Conservation (phyloP, 1,140 invertebrate genomes). For the Drosophila malerkotliana region DNA sequence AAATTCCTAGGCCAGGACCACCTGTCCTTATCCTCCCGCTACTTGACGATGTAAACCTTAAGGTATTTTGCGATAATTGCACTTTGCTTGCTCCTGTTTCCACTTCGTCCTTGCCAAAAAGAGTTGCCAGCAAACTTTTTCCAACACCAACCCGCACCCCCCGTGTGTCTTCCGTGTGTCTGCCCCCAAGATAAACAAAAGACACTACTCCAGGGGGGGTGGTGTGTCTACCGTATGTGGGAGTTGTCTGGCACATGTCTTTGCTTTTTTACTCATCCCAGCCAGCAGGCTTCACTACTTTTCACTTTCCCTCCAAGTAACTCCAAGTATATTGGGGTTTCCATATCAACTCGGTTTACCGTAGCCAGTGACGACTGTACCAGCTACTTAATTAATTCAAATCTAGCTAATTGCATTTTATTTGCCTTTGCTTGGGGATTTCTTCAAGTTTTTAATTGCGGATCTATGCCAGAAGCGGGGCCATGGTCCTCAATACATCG, state of each 20-base stretch:
- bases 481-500: no score
- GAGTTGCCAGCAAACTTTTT: conserved; percentile 42
- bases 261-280: conserved; percentile 12
- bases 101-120: conserved; percentile 48
- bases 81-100: conserved; percentile 62
- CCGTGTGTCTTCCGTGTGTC: conserved; percentile 34
- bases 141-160: no score
- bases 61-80: conserved; percentile 82
- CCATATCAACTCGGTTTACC: conserved; percentile 26
- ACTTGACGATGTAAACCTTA: conserved; percentile 78
- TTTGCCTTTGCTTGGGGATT: conserved; percentile 66
- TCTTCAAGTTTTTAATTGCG: conserved; percentile 77
- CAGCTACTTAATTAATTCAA: conserved; percentile 75
- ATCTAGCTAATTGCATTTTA: conserved; percentile 81
- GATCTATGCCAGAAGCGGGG: no score
- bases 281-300: background rate
- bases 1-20: background rate
- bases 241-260: conserved; percentile 70
- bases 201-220: conserved; percentile 44
- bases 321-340: conserved; percentile 19
- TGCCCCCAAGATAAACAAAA: conserved; percentile 76
- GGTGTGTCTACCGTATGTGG: background rate
- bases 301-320: conserved; percentile 6
- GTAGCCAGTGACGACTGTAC: conserved; percentile 45
- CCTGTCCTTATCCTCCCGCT: conserved; percentile 14